phyloP scores from a whole-genome alignment of 2,797 vertebrate species.

The Lutjanus campechanus region DNA sequence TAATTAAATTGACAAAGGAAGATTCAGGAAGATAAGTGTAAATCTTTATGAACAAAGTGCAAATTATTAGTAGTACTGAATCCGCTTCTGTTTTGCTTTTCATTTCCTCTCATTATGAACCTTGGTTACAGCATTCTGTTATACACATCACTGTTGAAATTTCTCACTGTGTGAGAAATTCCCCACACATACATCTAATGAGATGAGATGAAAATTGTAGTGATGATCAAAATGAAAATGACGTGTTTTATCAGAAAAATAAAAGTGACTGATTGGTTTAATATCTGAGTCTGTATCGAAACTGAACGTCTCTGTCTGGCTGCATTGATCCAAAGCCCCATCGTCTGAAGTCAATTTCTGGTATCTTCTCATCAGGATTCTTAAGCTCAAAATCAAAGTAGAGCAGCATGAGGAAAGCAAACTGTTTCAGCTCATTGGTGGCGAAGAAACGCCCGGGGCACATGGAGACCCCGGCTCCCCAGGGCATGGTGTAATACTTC shows the following conservation, averaged over 20 bases:
- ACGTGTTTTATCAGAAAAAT: not conserved
- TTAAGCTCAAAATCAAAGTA: conserved; percentile 92
- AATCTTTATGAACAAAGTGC: not conserved
- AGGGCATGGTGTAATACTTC: conserved; percentile 93
- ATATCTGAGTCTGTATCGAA: conserved; percentile 86
- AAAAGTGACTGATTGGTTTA: conserved; percentile 25
- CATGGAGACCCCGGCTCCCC: conserved; percentile 91
- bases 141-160: not conserved
- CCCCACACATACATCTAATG: not conserved
- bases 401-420: conserved; percentile 90
- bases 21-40: not conserved
- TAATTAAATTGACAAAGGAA: not conserved
- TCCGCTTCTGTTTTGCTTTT: too few species aligned
- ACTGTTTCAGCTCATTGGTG: conserved; percentile 91
- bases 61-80: not conserved
- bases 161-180: not conserved
- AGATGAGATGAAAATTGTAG: too few species aligned
- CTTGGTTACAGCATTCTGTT: not conserved
- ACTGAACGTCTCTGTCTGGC: conserved; percentile 84
- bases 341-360: conserved; percentile 83
- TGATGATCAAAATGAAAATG: not conserved
- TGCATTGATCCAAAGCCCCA: conserved; percentile 93
- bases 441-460: conserved; percentile 94
- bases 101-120: not conserved
- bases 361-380: conserved; percentile 82